A percentile compares a stretch with the other conserved stretches of the same genome.
phyloP scores from a whole-genome alignment of 1,140 invertebrate species.

The Drosophila kurseongensis region DNA sequence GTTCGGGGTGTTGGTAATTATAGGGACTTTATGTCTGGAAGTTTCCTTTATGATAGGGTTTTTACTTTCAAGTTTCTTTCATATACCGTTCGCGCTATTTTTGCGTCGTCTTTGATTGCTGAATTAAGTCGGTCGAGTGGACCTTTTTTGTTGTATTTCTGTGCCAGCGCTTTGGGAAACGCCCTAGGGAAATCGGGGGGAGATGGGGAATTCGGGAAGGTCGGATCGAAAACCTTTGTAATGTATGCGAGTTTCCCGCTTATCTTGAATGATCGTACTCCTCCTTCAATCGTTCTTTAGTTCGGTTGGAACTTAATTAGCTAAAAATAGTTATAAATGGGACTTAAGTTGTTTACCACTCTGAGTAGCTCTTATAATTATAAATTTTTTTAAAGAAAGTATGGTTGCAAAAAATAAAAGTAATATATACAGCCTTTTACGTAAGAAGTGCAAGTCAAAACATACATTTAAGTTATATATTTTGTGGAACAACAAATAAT shows the following conservation, averaged over 20 bases:
- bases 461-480: no score
- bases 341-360: no score
- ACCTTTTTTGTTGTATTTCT: slow-evolving; percentile 7
- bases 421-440: no score
- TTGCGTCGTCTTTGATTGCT: slow-evolving; percentile 48
- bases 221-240: background rate
- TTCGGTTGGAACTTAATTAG: background rate
- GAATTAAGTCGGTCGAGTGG: slow-evolving; percentile 53
- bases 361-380: no score
- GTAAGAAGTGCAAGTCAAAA: no score
- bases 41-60: slow-evolving; percentile 73
- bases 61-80: slow-evolving; percentile 57
- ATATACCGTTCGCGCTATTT: slow-evolving; percentile 19
- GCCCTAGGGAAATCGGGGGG: background rate
- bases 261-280: no score
- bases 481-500: no score
- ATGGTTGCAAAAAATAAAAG: no score
- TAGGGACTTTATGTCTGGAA: slow-evolving; percentile 84
- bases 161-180: slow-evolving; percentile 3
- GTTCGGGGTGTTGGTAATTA: slow-evolving; percentile 84
- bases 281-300: no score
- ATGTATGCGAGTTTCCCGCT: background rate
- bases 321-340: no score
- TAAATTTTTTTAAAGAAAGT: no score
- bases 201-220: background rate